A percentile compares a stretch with the other conserved stretches of the same genome.
Evolutionary conservation across 1,140 invertebrate species (phyloP).

Genomic region (Drosophila parabipectinata): DNA sequence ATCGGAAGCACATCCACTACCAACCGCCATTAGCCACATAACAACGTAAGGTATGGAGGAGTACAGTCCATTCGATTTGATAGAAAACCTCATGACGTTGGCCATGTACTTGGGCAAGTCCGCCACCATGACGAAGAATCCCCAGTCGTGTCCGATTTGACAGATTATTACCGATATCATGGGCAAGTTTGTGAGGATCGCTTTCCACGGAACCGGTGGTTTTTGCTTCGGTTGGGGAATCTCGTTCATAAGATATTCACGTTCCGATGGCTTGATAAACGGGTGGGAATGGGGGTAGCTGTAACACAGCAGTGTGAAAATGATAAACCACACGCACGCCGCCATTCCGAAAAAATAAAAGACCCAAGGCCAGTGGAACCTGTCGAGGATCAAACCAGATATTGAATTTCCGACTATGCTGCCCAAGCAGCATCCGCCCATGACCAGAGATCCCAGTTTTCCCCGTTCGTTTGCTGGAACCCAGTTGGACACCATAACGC

Average conservation of each 20-base stretch:
- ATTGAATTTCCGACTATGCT: slow-evolving; percentile 89
- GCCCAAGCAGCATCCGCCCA: slow-evolving; percentile 88
- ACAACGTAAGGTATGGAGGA: slow-evolving; percentile 57
- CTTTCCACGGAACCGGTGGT: slow-evolving; percentile 85
- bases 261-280: slow-evolving; percentile 88
- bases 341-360: slow-evolving; percentile 91
- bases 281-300: slow-evolving; percentile 88
- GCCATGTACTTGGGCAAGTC: slow-evolving; percentile 88
- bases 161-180: slow-evolving; percentile 86
- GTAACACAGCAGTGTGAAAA: slow-evolving; percentile 84
- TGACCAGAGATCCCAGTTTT: slow-evolving; percentile 88
- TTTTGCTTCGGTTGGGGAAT: slow-evolving; percentile 28
- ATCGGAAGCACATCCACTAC: slow-evolving; percentile 45
- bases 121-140: slow-evolving; percentile 93
- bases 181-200: slow-evolving; percentile 87
- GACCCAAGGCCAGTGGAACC: slow-evolving; percentile 88
- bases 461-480: slow-evolving; percentile 88
- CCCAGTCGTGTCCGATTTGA: slow-evolving; percentile 92
- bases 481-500: slow-evolving; percentile 87
- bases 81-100: slow-evolving; percentile 51
- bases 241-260: slow-evolving; percentile 86
- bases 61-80: slow-evolving; percentile 45
- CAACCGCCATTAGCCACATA: slow-evolving; percentile 51
- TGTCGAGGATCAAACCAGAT: slow-evolving; percentile 88
- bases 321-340: slow-evolving; percentile 88